phyloP scores from a whole-genome alignment of 2,797 vertebrate genomes.

The Tadarida brasiliensis region DNA sequence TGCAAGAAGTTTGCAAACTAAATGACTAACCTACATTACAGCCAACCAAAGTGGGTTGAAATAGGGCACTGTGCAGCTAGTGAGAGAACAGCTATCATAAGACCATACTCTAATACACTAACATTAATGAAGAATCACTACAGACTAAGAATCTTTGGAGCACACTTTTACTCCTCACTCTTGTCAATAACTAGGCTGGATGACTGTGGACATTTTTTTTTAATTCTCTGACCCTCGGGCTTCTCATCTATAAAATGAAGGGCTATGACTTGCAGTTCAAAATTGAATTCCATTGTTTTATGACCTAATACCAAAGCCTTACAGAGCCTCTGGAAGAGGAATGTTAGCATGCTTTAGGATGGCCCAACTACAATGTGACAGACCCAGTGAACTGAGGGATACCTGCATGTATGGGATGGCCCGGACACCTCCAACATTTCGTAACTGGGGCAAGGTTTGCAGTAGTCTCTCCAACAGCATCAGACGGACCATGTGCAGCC shows the following conservation, averaged over 20 bases:
- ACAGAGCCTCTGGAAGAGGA: background rate
- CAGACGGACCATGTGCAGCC: conserved; percentile 98
- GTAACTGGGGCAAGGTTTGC: conserved; percentile 95
- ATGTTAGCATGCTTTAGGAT: background rate
- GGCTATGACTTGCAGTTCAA: background rate
- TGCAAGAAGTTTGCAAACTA: background rate
- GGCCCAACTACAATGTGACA: background rate
- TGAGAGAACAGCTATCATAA: background rate
- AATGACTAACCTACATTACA: background rate
- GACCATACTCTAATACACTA: background rate
- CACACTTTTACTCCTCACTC: background rate
- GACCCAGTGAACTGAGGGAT: background rate
- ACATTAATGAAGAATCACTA: background rate
- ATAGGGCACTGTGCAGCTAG: background rate
- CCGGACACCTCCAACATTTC: conserved; percentile 96
- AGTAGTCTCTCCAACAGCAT: conserved; percentile 98
- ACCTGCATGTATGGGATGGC: conserved; percentile 99
- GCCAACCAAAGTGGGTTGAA: background rate
- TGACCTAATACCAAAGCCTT: background rate
- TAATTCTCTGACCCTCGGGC: background rate
- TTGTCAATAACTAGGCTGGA: background rate
- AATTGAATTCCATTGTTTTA: background rate
- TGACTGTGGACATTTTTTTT: background rate
- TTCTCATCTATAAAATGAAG: conserved; percentile 60
- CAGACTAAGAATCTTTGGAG: background rate